Evolutionary conservation across 1,140 invertebrate species (phyloP), one percentile per base, ranked within the genome.

Genomic region (Nephila pilipes): DNA sequence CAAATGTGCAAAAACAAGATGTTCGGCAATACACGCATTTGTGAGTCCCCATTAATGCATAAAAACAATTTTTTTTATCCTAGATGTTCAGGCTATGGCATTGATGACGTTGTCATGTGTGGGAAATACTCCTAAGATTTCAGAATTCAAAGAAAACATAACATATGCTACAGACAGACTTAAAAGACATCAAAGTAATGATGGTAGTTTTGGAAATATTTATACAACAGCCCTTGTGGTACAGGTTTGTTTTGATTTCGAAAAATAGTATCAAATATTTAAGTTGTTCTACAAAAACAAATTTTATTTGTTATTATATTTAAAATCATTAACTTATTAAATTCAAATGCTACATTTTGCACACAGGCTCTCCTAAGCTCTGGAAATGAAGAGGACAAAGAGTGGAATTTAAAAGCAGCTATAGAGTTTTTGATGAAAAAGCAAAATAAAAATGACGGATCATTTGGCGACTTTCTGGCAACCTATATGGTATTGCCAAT

Each of bases 331-430:
- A 0, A 46, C 38, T 46, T 2, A 4, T 1, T 3, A 46, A 46
- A 29, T 65, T 65, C n/a, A 65, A 65, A 57, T n/a, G 6, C 8
- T 5, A 36, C 6, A 36, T 60, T 36, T 83, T 83, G 6, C 2
- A 18, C 22, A 0, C 14, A 88, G 87, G 87, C 87, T 1, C 46
- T 88, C n/a, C 12, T 88, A 54, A 38, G 57, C 2, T 63, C 29
- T 25, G 87, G 87, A 25, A 29, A 88, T 8, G 87, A 88, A 54
- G 65, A 75, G 25, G 87, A 22, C 20, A 29, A 38, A 18, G 87
- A 88, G 36, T 88, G 87, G 87, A 69, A 88, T 22, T 88, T 88
- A 25, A 69, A 88, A 29, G 58, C 18, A 75, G 87, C 87, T 55
- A n/a, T 88, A 8, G 38, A 88, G 54, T 88, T 54, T 75, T 12